Base-by-base conservation (phyloP, 2,113 vertebrate genomes). In the Engraulis encrasicolus region DNA sequence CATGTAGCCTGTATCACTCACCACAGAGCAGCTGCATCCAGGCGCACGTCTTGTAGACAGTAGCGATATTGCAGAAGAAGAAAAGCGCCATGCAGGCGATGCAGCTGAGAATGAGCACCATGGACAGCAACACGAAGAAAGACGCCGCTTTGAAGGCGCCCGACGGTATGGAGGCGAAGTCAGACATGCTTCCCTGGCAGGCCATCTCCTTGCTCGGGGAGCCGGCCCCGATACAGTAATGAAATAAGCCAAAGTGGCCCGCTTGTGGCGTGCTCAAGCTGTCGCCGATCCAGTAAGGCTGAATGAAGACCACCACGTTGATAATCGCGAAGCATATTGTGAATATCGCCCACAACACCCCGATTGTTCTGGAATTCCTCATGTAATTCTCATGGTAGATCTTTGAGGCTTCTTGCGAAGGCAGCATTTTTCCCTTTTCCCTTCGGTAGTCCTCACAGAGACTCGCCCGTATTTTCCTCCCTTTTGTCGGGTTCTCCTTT, bases 61-160 rank as follows among this genome's bases (percentile, higher is more conserved):
- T 97, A 91, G 96, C 96, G 36, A 96, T 97, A 95, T 97, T 97
- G 95, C 96, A 97, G 95, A 97, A 97, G 95, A 97, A 97, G 94
- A 97, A 97, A 79, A 97, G 96, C 84, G 95, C 93, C 88, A 97
- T 97, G 94, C 96, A 97, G 82, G 94, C 94, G 93, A 97, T 97
- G 94, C 96, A 97, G 94, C 95, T 95, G 90, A 97, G 93, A 90
- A 96, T 96, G 92, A 97, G 96, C 91, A 97, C 96, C 96, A 97
- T 97, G 96, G 96, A 97, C 86, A 97, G 95, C 95, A 97, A 92
- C 94, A 97, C 96, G 94, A 97, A 97, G 94, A 97, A 96, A 71
- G 96, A 94, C 82, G 96, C 96, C 38, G 96, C 96, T 93, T 97
- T 96, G 89, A 97, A 97, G 89, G 96, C 96, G 90, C 95, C 93